phyloP scores from a whole-genome alignment of 2,797 vertebrate genomes.

The Distichodus sexfasciatus region DNA sequence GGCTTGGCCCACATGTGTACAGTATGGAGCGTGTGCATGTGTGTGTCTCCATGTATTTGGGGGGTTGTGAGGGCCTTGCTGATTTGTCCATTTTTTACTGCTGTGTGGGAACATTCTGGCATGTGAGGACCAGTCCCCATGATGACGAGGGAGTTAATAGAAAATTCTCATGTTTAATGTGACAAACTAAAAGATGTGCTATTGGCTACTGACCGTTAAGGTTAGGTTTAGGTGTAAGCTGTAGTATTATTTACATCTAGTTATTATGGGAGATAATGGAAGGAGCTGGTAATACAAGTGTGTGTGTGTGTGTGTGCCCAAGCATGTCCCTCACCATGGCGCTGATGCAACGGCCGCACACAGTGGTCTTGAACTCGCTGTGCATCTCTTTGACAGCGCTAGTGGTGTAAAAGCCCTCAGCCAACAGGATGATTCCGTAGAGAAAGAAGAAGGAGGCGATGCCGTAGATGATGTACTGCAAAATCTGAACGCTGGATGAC shows the following conservation, averaged over 20 bases:
- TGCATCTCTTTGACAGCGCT: slow-evolving; percentile 94
- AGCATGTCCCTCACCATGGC: slow-evolving; percentile 78
- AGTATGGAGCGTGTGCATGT: slow-evolving; percentile 25
- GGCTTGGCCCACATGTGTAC: slow-evolving; percentile 7
- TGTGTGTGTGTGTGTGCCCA: background rate
- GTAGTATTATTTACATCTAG: no score
- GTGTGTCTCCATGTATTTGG: slow-evolving; percentile 16
- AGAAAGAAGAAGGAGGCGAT: slow-evolving; percentile 96
- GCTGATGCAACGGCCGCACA: slow-evolving; percentile 96
- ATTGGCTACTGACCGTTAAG: no score
- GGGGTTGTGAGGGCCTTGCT: background rate
- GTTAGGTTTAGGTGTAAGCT: background rate
- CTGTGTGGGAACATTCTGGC: no score
- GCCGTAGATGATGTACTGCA: slow-evolving; percentile 98
- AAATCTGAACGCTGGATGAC: slow-evolving; percentile 85
- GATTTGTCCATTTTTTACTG: background rate
- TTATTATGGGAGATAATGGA: no score
- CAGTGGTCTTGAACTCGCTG: slow-evolving; percentile 96
- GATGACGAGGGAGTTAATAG: no score
- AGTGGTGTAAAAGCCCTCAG: slow-evolving; percentile 97
- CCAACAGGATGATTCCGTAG: slow-evolving; percentile 93
- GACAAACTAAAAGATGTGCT: no score
- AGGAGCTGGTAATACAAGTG: no score
- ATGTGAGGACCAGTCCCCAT: no score
- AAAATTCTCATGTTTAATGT: no score